Evolutionary conservation across 2,888 invertebrate species (phyloP).

Genomic region (Orthosia gracilis): DNA sequence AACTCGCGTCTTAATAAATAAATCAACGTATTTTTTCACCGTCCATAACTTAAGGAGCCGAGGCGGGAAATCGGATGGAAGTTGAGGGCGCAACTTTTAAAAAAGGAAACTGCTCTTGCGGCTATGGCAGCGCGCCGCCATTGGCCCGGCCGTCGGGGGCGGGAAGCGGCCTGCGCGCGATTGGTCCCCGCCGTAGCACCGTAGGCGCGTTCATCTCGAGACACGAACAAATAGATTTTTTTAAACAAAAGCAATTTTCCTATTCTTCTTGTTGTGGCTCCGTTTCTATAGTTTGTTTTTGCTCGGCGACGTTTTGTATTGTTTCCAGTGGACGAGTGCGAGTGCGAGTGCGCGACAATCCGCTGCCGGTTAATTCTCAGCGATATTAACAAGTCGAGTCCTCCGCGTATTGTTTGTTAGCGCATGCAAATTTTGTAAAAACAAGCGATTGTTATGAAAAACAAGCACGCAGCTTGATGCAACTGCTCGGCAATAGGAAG

Average conservation of each 20-base stretch:
- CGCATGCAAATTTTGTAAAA: slow-evolving; percentile 88
- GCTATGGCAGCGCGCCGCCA: slow-evolving; percentile 75
- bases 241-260: slow-evolving; percentile 91
- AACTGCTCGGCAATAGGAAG: slow-evolving; percentile 70
- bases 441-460: slow-evolving; percentile 86
- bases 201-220: slow-evolving; percentile 88
- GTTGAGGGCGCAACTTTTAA: slow-evolving; percentile 90
- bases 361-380: slow-evolving; percentile 89
- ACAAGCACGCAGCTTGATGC: slow-evolving; percentile 78
- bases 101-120: slow-evolving; percentile 90
- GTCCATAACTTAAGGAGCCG: slow-evolving; percentile 87
- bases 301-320: slow-evolving; percentile 88
- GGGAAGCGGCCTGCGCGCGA: slow-evolving; percentile 82
- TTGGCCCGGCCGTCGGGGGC: slow-evolving; percentile 86
- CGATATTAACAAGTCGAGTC: slow-evolving; percentile 86
- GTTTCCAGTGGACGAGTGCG: slow-evolving; percentile 85
- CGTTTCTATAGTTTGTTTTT: slow-evolving; percentile 90
- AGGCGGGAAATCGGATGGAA: slow-evolving; percentile 91
- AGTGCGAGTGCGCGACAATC: slow-evolving; percentile 84
- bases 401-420: slow-evolving; percentile 81
- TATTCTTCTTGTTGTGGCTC: slow-evolving; percentile 90
- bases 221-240: slow-evolving; percentile 90
- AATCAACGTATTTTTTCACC: slow-evolving; percentile 87
- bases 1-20: slow-evolving; percentile 87
- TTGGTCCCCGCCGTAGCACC: slow-evolving; percentile 85